These are phyloP conservation scores for Oscarella lobularis DNA, from an alignment of 37 sponge, comb jelly and placozoan genomes.

Conservation along the genomic window DNA sequence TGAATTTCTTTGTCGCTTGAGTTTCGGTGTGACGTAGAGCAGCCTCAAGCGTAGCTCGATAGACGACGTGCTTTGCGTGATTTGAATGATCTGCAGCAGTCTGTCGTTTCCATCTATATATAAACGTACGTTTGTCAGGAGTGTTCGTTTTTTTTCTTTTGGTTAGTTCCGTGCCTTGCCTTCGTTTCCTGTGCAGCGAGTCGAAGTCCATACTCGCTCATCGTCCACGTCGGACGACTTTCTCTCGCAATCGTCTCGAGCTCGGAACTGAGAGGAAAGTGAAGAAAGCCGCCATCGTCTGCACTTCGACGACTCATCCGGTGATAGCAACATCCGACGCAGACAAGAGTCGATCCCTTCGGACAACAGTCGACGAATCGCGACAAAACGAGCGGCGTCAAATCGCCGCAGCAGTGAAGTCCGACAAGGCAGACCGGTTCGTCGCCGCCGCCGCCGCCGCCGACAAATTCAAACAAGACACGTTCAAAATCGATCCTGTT, in stretches of 20 bases:
- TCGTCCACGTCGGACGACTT: background rate
- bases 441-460: background rate
- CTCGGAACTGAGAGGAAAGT: constrained; percentile 18
- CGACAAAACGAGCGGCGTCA: constrained; percentile 21
- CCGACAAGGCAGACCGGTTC: constrained; percentile 46
- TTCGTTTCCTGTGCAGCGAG: constrained; percentile 70
- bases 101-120: constrained; percentile 38
- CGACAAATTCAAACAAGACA: background rate
- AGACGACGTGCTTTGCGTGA: constrained; percentile 33
- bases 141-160: background rate
- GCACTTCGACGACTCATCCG: constrained; percentile 22
- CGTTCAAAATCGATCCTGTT: background rate
- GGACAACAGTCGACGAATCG: constrained; percentile 7
- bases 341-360: constrained; percentile 14
- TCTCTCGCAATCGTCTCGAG: background rate
- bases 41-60: constrained; percentile 38
- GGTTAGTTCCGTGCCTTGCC: constrained; percentile 19
- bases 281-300: background rate
- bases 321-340: constrained; percentile 73
- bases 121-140: too few species aligned
- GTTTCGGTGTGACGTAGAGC: constrained; percentile 5
- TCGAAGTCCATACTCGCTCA: constrained; percentile 39
- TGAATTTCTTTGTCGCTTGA: background rate
- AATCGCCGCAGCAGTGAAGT: constrained; percentile 69
- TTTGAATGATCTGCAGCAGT: constrained; percentile 13